Base-by-base conservation (phyloP, 2,888 invertebrate species). In the Pyralis farinalis region DNA sequence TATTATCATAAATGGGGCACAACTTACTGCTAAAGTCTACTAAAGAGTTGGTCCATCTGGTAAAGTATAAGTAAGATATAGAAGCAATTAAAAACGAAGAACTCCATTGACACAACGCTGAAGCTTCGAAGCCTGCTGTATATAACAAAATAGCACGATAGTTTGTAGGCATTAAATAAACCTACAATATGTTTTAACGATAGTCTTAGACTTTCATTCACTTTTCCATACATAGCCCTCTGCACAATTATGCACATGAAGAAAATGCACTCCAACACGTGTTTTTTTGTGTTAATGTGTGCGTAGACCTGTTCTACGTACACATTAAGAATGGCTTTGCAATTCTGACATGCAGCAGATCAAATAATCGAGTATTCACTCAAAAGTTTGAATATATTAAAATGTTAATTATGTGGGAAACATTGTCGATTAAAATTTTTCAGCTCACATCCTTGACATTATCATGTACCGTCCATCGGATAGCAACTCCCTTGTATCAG, bases 401-500 rank as follows among this genome's bases (percentile, higher is more conserved):
- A 12, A 8, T n/a, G 27, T 3, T 7, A 7, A 2, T 32, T 28
- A 10, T 27, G 40, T 39, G 42, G 42, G 43, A 55, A 51, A 56
- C 55, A 55, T 49, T 53, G 60, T 63, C 64, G 65, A 61, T 46
- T 44, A 54, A 54, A 62, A 43, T 46, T 16, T 4, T 16, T 16
- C 46, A 35, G 56, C 62, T 86, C 80, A 90, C 67, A 90, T 90
- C 35, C 78, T 75, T 43, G 90, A 89, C 87, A 90, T 85, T 49
- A 85, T 62, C 80, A 90, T 80, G 62, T 92, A 90, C 34, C 91
- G 86, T 1, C 91, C 91, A 59, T 92, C 92, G 3, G 90, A 75
- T 10, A 93, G 73, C 40, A 94, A 75, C 69, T 93, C 93, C 48
- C 91, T 82, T 7, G 93, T 93, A 72, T 94, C 93, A 32, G 92